Base-by-base conservation (phyloP, 2,797 vertebrate species). In the Pseudochaenichthys georgianus region DNA sequence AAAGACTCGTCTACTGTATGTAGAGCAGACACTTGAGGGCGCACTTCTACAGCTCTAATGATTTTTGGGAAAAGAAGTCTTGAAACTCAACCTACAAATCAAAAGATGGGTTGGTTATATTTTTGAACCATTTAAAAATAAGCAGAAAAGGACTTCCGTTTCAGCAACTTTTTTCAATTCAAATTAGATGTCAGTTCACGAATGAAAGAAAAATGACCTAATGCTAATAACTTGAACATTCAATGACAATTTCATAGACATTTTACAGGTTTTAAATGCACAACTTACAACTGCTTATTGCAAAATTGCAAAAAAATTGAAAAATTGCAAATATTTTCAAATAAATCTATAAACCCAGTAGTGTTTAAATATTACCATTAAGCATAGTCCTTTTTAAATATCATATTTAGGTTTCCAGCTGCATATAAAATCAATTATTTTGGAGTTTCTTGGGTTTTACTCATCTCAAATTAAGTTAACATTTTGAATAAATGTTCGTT, bases 21-120 rank as follows among this genome's bases (percentile, higher is more conserved):
- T 8, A 47, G 16, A 62, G 2, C 0, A 58, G 16, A 62, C 82
- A 73, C 66, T 42, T 83, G 90, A 73, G 71, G 78, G 5, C 31
- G 38, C 53, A 63, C 3, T 43, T 51, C 9, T 41, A 15, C 67
- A 52, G 17, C 38, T 41, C 5, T 3, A 19, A 12, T 45, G 4
- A 13, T 38, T 38, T 9, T 9, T 9, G 34, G 34, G 34, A 38
- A 38, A 38, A 38, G 8, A 38, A 38, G 34, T 38, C 34, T 28
- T 28, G 28, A 28, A 28, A 28, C 28, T 28, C 28, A 28, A 28
- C 34, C 7, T 9, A 38, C 8, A 38, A 38, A 38, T 9, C 34
- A 38, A 38, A 38, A 38, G 34, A 4, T 63, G 1, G n/a, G 51
- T 15, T 53, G 50, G 9, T 47, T 47, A 13, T 23, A 16, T 17